Base-by-base conservation (phyloP, 2,113 vertebrate genomes). In the Zosterops japonicus region DNA sequence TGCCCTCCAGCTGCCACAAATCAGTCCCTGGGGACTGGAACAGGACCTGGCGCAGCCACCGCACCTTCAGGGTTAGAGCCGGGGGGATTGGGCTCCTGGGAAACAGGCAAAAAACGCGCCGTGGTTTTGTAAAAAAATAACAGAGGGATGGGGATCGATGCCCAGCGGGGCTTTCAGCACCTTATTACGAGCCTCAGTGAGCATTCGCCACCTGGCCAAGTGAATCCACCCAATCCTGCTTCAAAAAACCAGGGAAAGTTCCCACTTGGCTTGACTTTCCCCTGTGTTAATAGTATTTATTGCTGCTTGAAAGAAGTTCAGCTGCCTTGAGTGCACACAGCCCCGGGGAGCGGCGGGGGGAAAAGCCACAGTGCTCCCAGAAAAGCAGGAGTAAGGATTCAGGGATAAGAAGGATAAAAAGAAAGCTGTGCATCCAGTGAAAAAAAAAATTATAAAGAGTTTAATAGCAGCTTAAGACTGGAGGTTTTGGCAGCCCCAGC, bases 401-500 rank as follows among this genome's bases (percentile, higher is more conserved):
- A 5, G 35, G 86, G 56, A 79, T 80, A 69, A 95, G 80, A 71
- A 75, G 89, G 89, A 95, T 79, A 46, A 92, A 82, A 86, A 74
- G 77, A 59, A 36, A 77, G 87, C 64, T 55, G 65, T 42, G 36
- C 12, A 49, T 76, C 10, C 31, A 91, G 53, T 5, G 31, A 17
- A 72, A 49, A 64, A 65, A 55, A 33, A 50, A 50, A 50, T 25
- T 24, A 71, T 74, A 87, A 72, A 46, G 87, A 72, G 70, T 93
- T 94, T 87, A 90, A 79, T 27, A 69, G 35, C 79, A 69, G 90
- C 82, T 95, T 95, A 87, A 50, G 59, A 76, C 50, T 60, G n/a
- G 55, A 7, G 70, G 79, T 52, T 87, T 84, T 89, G 93, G 89
- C 53, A 97, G 64, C 55, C 69, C 49, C 79, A 84, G 74, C 86